Percentiles rank a stretch among this genome's conserved stretches.
phyloP scores from a whole-genome alignment of 2,113 vertebrate genomes.

The Phyllopteryx taeniolatus region DNA sequence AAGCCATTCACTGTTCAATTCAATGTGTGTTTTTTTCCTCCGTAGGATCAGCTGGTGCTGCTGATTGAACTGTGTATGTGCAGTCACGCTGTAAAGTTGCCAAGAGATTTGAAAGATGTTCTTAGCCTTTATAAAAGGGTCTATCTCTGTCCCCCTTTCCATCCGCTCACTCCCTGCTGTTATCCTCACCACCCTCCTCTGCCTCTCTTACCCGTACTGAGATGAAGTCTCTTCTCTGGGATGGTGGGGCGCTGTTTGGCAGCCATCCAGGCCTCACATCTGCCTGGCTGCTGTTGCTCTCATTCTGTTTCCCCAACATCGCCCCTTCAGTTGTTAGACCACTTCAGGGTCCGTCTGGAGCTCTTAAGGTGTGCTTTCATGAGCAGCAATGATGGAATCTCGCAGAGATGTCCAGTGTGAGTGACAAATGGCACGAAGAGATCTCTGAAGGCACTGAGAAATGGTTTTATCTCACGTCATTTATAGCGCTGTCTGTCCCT shows the following conservation, averaged over 20 bases:
- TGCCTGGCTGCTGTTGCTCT: constrained; percentile 71
- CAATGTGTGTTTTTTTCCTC: constrained; percentile 34
- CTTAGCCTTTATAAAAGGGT: constrained; percentile 43
- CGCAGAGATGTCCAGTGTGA: constrained; percentile 59
- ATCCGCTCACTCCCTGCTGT: constrained; percentile 40
- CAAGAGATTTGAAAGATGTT: constrained; percentile 51
- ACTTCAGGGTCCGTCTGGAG: constrained; percentile 66
- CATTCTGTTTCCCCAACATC: constrained; percentile 49
- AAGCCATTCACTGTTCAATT: constrained; percentile 56
- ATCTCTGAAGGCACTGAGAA: constrained; percentile 63
- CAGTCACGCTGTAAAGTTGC: constrained; percentile 32
- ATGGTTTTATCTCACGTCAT: constrained; percentile 62
- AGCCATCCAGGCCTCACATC: constrained; percentile 73
- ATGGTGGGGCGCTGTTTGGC: constrained; percentile 65
- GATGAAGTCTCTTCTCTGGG: constrained; percentile 61
- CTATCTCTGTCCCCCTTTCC: constrained; percentile 30
- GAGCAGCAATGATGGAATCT: constrained; percentile 63
- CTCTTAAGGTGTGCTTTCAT: constrained; percentile 63
- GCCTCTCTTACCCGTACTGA: constrained; percentile 48
- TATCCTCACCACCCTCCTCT: constrained; percentile 37
- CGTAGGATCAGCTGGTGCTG: constrained; percentile 30
- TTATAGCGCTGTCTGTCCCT: constrained; percentile 58
- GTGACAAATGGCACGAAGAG: constrained; percentile 64
- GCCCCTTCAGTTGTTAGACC: constrained; percentile 64
- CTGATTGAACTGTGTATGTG: constrained; percentile 35